A percentile compares a stretch with the other conserved stretches of the same genome.
Evolutionary conservation across 2,888 invertebrate genomes (phyloP).

Genomic region (Hedychridium roseum): DNA sequence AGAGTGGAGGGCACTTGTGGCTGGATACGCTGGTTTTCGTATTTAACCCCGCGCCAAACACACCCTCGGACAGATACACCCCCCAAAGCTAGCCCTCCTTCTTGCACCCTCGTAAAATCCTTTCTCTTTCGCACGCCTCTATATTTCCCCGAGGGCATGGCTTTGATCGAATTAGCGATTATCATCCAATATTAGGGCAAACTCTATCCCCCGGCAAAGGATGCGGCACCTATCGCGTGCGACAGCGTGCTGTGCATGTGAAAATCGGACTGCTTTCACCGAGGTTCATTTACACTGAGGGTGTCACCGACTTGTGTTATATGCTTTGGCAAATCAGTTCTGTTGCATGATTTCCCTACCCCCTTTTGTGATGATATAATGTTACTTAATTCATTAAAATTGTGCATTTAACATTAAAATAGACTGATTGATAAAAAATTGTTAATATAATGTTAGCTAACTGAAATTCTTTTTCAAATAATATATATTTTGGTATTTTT

Average conservation of each 20-base stretch:
- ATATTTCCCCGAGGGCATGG: slow-evolving; percentile 15
- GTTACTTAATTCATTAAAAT: too few relatives aligned
- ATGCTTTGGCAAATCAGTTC: too few relatives aligned
- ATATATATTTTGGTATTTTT: too few relatives aligned
- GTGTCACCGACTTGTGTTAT: too few relatives aligned
- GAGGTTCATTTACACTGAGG: too few relatives aligned
- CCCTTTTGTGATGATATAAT: too few relatives aligned
- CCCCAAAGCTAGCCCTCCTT: slow-evolving; percentile 4
- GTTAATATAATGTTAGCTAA: too few relatives aligned
- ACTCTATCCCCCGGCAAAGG: slow-evolving; percentile 3
- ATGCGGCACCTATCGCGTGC: not conserved
- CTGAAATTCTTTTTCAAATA: too few relatives aligned
- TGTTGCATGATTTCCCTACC: too few relatives aligned
- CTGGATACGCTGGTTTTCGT: slow-evolving; percentile 52
- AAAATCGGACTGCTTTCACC: slow-evolving; percentile 24
- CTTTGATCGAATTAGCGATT: slow-evolving; percentile 48
- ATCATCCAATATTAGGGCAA: slow-evolving; percentile 28
- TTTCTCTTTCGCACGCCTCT: slow-evolving; percentile 1
- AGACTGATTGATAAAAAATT: too few relatives aligned
- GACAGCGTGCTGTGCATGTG: slow-evolving; percentile 13
- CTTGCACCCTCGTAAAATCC: not conserved
- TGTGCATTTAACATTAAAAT: too few relatives aligned
- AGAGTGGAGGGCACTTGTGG: slow-evolving; percentile 46
- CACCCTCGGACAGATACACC: slow-evolving; percentile 11
- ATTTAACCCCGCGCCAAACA: slow-evolving; percentile 36